Conservation (phyloP, 2,113 vertebrate genomes). For the Entelurus aequoreus region DNA sequence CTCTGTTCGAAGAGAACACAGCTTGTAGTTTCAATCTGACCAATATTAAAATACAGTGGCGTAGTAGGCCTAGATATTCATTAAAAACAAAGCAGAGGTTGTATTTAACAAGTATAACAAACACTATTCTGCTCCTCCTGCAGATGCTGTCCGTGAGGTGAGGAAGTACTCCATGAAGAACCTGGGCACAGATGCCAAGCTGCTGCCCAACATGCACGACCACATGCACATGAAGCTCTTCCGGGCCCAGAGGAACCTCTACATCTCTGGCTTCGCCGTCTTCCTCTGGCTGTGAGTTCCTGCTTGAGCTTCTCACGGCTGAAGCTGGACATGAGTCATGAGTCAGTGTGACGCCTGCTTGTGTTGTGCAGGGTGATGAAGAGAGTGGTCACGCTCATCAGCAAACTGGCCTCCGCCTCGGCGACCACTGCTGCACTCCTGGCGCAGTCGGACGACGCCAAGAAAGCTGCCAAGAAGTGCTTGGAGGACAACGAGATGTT, state of each 20-base stretch:
- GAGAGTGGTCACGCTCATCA: conserved; percentile 85
- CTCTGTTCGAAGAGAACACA: no score
- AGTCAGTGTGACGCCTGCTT: neutral
- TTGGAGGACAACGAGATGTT: conserved; percentile 84
- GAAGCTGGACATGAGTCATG: neutral
- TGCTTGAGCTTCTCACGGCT: neutral
- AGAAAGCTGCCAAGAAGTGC: conserved; percentile 79
- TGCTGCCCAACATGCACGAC: conserved; percentile 75
- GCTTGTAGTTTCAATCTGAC: no score
- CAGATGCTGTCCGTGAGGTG: conserved; percentile 91
- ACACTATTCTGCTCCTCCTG: conserved; percentile 5
- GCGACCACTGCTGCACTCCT: conserved; percentile 72
- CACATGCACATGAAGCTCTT: conserved; percentile 97
- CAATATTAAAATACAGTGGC: no score
- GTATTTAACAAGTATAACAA: no score
- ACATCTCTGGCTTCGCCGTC: conserved; percentile 93
- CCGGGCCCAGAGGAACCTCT: conserved; percentile 92
- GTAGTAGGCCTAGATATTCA: no score
- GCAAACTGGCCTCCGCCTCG: conserved; percentile 78
- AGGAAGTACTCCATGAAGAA: conserved; percentile 81
- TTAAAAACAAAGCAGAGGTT: no score
- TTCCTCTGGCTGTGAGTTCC: conserved; percentile 96
- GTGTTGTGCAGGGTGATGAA: conserved; percentile 71
- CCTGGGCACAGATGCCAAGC: conserved; percentile 47
- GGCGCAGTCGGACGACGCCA: conserved; percentile 77